A percentile compares a stretch with the other conserved stretches of the same genome.
Conservation (phyloP, 2,797 vertebrate genomes). For the Cossypha dichroa region DNA sequence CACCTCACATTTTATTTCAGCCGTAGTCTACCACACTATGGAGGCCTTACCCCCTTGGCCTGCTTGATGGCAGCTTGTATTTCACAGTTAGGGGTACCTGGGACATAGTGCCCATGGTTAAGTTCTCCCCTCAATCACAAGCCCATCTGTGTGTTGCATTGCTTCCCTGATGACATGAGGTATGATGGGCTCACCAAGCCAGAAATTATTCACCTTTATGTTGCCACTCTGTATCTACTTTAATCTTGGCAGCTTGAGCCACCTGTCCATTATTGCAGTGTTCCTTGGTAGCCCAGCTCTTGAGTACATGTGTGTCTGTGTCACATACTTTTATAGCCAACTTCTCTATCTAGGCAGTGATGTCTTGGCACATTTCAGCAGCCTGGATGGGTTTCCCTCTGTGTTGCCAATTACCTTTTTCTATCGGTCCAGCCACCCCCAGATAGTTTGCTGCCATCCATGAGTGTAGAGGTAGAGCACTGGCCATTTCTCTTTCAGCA, state of each 20-base stretch:
- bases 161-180: neutral
- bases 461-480: neutral
- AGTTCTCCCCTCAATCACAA: rapidly evolving
- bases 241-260: too few relatives aligned
- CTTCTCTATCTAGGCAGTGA: neutral
- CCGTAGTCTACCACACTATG: rapidly evolving
- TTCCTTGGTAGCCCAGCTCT: neutral
- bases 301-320: rapidly evolving
- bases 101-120: neutral
- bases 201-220: neutral
- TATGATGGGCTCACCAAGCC: neutral
- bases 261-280: neutral
- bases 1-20: neutral
- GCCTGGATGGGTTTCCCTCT: neutral
- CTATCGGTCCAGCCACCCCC: rapidly evolving
- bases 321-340: rapidly evolving
- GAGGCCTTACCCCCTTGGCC: neutral
- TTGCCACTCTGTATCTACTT: neutral
- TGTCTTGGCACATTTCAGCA: neutral
- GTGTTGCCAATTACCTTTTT: neutral
- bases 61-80: neutral
- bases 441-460: rapidly evolving
- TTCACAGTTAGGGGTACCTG: too few relatives aligned
- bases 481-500: neutral
- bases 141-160: neutral